Base-by-base conservation (phyloP, 1,140 invertebrate genomes). In the Drosophila triauraria region DNA sequence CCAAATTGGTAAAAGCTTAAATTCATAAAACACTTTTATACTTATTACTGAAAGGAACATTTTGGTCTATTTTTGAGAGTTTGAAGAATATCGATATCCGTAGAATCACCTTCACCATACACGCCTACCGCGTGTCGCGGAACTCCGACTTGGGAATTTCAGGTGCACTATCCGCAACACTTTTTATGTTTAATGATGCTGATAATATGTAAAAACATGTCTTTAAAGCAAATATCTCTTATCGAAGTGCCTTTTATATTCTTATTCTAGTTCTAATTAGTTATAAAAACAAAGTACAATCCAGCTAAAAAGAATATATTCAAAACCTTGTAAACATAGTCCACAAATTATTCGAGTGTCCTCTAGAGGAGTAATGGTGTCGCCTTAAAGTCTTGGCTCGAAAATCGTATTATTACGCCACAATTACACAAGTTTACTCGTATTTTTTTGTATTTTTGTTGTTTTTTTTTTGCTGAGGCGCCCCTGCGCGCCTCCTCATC, bases 381-480 rank as follows among this genome's bases (percentile, higher is more conserved):
- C 84, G 80, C 83, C 83, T 80, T 59, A 59, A 80, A 79, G 80
- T 86, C 79, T 67, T 75, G 38, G 44, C 53, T 69, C 32, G 71
- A 64, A 83, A 87, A 67, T 91, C 82, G 65, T 65, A 84, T 87
- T 91, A 91, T 91, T 91, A 91, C 83, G 80, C 78, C 83, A 91
- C 88, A 87, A 91, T 91, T 91, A 91, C 88, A 91, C 75, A 77
- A 77, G 74, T 75, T 75, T 75, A 50, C 54, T 50, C 40, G 42
- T 54, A 40, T 71, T 60, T 61, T 67, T 25, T 51, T 70, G 60
- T 57, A 9, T 38, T 10, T 57, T 10, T 38, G 6, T 17, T 35
- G 2, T 35, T 23, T 7, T 6, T 27, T 38, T 61, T 20, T 58
- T 61, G 17, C 47, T 57, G 57, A 56, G 65, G 51, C 54, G 40